Percentiles rank a stretch among this genome's conserved stretches.
Conservation (phyloP, 1,140 invertebrate species). For the Bombyx mandarina region DNA sequence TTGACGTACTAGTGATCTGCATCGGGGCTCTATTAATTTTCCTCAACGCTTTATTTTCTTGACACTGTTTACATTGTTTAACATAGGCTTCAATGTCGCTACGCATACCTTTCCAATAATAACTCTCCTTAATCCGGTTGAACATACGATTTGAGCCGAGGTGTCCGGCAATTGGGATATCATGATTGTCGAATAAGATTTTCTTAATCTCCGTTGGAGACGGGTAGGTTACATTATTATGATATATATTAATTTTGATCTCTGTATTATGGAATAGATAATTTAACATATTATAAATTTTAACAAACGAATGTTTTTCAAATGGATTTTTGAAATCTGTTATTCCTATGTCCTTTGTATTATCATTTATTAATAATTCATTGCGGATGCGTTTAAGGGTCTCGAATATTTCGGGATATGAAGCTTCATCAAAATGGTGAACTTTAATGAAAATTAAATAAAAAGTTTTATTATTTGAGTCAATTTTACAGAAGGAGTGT, state of each 20-base stretch:
- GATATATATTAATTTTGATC: constrained; percentile 10
- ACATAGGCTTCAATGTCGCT: constrained; percentile 17
- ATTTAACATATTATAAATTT: constrained; percentile 9
- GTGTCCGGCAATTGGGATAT: constrained; percentile 10
- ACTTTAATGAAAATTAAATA: constrained; percentile 23
- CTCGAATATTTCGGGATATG: constrained; percentile 17
- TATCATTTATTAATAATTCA: constrained; percentile 4
- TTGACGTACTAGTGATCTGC: constrained; percentile 5
- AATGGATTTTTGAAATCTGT: constrained; percentile 9
- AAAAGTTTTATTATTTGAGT: constrained; percentile 11
- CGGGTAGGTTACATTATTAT: constrained; percentile 9
- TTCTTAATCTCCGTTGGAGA: constrained; percentile 9
- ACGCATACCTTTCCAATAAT: constrained; percentile 15
- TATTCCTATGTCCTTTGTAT: constrained; percentile 1
- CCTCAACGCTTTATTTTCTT: constrained; percentile 18
- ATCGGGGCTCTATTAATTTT: neutral
- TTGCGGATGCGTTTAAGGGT: constrained; percentile 10
- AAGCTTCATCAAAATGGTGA: constrained; percentile 20
- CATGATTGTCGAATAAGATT: constrained; percentile 12
- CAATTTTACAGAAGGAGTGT: constrained; percentile 8
- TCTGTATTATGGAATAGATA: constrained; percentile 12
- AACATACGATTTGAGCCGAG: constrained; percentile 9
- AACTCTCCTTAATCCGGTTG: constrained; percentile 10
- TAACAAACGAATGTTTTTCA: constrained; percentile 1
- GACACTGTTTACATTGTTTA: constrained; percentile 12